Evolutionary conservation across 2,888 invertebrate genomes (phyloP).

Genomic region (Napeogenes inachia): DNA sequence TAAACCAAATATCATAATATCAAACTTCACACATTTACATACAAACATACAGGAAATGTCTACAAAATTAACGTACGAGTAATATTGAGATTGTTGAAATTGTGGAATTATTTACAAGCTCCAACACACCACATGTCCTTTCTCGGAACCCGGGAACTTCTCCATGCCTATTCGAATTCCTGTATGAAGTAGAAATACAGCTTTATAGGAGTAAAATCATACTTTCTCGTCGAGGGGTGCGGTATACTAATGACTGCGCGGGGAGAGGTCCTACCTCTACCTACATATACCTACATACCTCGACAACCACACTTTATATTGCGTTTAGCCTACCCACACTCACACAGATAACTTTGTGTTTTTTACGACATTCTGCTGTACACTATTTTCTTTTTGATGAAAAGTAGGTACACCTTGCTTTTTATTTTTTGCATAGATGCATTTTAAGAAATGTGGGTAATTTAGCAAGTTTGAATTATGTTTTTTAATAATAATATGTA

Average conservation of each 20-base stretch:
- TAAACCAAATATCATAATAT: too few species aligned
- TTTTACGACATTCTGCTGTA: conserved; percentile 70
- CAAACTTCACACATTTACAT: too few species aligned
- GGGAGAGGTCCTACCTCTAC: conserved; percentile 62
- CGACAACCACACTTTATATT: conserved; percentile 63
- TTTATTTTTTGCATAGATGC: conserved; percentile 20
- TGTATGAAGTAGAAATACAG: conserved; percentile 78
- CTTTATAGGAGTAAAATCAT: conserved; percentile 78
- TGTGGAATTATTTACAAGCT: conserved; percentile 71
- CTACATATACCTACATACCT: conserved; percentile 37
- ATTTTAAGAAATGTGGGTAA: conserved; percentile 1
- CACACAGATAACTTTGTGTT: conserved; percentile 55
- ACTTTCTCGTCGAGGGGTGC: conserved; percentile 71
- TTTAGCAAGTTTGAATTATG: neutral
- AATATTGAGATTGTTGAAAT: conserved; percentile 72
- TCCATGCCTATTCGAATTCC: conserved; percentile 73
- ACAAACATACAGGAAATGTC: conserved; percentile 33
- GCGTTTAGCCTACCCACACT: conserved; percentile 74
- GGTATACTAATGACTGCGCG: conserved; percentile 77
- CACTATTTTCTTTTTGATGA: conserved; percentile 68
- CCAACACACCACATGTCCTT: conserved; percentile 66
- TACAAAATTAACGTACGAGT: conserved; percentile 54
- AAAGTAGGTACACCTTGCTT: conserved; percentile 25
- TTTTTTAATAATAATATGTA: neutral
- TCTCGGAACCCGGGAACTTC: conserved; percentile 67